Base-by-base conservation (phyloP, 2,888 invertebrate species). In the Micoletzkya japonica region DNA sequence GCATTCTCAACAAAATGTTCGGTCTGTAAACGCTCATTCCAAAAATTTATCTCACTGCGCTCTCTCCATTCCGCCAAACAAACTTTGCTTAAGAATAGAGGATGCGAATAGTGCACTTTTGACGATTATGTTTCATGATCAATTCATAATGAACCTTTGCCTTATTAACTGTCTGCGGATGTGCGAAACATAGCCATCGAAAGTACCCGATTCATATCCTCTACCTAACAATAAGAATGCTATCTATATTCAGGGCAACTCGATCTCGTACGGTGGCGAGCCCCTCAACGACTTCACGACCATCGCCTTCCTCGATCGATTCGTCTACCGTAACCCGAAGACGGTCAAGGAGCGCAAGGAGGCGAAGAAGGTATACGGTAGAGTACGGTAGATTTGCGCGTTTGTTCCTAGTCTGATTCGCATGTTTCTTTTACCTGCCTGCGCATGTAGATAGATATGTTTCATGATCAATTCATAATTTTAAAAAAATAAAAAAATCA, bases 261-360 rank as follows among this genome's bases (percentile, higher is more conserved):
- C 74, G 10, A 76, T 83, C 49, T 90, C 90, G 44, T 97, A 97
- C 87, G 90, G 90, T 71, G 96, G 97, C 0, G 95, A 98, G 87
- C 95, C 97, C 0, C 87, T 98, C 2, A 90, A 92, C 81, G 97
- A 98, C 87, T 94, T 96, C 86, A 91, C 92, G 0, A 88, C 94
- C 44, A 91, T 93, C 61, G 89, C 93, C 61, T 98, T 98, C 87
- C 88, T 98, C 58, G 96, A 98, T 84, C 90, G 96, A 56, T 97
- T 96, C 86, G 93, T 93, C 14, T 96, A 93, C 52, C 56, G 67
- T 44, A 67, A 67, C 37, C 67, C 67, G 17, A 67, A 67, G 44
- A 67, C 57, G 56, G 26, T 24, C 24, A 24, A 10, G 20, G 10
- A 10, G 10, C 10, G 20, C 10, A 44, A 44, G 44, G n/a, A n/a